phyloP scores from a whole-genome alignment of 2,113 vertebrate species.

The Lepus americanus region DNA sequence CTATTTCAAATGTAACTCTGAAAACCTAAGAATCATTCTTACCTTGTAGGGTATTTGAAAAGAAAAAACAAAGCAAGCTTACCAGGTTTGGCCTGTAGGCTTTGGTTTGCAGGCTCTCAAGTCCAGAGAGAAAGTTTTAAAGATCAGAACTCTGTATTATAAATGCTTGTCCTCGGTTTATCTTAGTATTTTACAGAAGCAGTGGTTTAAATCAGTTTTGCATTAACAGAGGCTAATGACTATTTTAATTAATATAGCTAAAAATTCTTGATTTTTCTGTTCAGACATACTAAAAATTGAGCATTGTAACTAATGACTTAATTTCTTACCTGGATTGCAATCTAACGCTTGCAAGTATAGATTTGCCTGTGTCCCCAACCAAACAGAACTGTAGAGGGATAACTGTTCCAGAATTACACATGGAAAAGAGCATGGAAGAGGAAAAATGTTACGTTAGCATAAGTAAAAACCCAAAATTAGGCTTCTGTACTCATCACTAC shows the following conservation, averaged over 20 bases:
- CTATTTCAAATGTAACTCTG: not conserved
- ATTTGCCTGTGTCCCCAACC: not conserved
- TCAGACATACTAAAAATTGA: not conserved
- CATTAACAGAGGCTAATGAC: not conserved
- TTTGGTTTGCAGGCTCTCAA: not conserved
- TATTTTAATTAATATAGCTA: not conserved
- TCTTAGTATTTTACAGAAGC: slow-evolving; percentile 6
- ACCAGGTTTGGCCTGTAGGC: not conserved
- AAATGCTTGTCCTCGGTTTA: not conserved
- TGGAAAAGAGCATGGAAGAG: not conserved
- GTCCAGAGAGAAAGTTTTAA: not conserved
- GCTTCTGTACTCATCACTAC: not conserved
- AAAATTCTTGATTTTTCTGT: not conserved
- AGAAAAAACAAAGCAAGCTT: not conserved
- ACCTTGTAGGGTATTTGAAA: not conserved
- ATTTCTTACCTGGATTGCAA: slow-evolving; percentile 22
- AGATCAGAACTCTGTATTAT: not conserved
- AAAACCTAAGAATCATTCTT: not conserved
- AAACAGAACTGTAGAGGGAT: not conserved
- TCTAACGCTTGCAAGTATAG: not conserved
- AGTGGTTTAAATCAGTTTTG: slow-evolving; percentile 14
- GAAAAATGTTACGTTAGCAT: not conserved
- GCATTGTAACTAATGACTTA: not conserved
- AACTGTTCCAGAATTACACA: not conserved
- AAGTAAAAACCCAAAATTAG: not conserved